phyloP scores from a whole-genome alignment of 2,113 vertebrate genomes.

The Crotalus horridus region DNA sequence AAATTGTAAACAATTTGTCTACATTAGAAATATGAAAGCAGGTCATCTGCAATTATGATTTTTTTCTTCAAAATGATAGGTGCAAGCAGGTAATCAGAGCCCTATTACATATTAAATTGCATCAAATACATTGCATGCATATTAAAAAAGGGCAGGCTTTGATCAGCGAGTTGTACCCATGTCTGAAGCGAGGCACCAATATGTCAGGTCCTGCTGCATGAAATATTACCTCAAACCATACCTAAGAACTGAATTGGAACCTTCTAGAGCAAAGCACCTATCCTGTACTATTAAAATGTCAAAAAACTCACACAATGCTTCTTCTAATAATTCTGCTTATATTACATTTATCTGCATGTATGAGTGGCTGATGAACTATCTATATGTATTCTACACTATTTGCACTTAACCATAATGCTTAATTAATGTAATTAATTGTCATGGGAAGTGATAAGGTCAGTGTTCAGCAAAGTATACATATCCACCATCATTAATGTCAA shows the following conservation, averaged over 20 bases:
- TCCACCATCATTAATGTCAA: background rate
- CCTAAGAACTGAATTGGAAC: background rate
- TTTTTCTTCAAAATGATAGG: background rate
- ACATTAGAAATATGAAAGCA: background rate
- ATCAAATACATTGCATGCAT: background rate
- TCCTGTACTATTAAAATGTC: background rate
- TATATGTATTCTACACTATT: background rate
- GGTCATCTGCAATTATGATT: background rate
- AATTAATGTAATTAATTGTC: slow-evolving; percentile 6
- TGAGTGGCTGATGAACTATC: accelerated
- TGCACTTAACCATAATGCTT: background rate
- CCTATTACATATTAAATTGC: background rate
- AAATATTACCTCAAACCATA: background rate
- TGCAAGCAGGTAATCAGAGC: background rate
- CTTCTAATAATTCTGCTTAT: background rate
- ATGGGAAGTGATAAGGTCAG: slow-evolving; percentile 9
- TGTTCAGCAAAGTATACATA: background rate
- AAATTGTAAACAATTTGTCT: background rate
- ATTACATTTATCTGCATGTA: background rate
- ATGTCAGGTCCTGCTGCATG: background rate
- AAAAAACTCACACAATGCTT: background rate
- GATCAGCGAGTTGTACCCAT: background rate
- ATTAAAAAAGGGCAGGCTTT: background rate
- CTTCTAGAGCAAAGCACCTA: background rate
- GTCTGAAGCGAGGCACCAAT: background rate